A percentile compares a stretch with the other conserved stretches of the same genome.
Evolutionary conservation across 1,140 invertebrate genomes (phyloP).

Genomic region (Cataglyphis hispanica): DNA sequence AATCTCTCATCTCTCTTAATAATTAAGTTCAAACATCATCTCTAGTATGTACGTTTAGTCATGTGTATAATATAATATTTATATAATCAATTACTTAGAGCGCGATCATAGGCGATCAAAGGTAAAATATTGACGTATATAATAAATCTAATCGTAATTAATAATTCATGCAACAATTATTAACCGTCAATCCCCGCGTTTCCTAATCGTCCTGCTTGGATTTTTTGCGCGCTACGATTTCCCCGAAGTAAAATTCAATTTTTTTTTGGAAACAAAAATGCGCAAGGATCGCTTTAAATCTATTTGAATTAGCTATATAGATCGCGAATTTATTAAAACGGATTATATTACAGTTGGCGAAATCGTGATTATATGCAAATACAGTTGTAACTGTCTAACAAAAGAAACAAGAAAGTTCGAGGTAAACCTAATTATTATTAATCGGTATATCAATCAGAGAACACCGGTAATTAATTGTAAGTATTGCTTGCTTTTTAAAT

Average conservation of each 20-base stretch:
- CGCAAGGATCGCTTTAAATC: too few species aligned
- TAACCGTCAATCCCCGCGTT: neutral
- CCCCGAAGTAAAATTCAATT: too few species aligned
- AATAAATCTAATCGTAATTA: conserved; percentile 38
- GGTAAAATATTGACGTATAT: conserved; percentile 1
- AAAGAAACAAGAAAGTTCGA: neutral
- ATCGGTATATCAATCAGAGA: neutral
- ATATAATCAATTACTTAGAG: neutral
- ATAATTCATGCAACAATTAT: conserved; percentile 24
- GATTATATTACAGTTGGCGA: neutral
- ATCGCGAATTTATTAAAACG: neutral
- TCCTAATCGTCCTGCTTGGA: neutral
- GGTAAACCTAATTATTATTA: conserved; percentile 6
- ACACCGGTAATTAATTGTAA: neutral
- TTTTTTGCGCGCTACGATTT: neutral
- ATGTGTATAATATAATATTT: neutral
- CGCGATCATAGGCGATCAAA: neutral
- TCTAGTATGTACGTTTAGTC: neutral
- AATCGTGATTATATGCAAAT: neutral
- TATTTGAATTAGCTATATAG: too few species aligned
- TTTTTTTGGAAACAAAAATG: too few species aligned
- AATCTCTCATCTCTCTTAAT: too few species aligned
- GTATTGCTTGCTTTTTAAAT: neutral
- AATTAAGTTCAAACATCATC: neutral
- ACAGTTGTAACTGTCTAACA: neutral